phyloP scores from a whole-genome alignment of 2,113 vertebrate genomes.

The Microcebus griseorufus region DNA sequence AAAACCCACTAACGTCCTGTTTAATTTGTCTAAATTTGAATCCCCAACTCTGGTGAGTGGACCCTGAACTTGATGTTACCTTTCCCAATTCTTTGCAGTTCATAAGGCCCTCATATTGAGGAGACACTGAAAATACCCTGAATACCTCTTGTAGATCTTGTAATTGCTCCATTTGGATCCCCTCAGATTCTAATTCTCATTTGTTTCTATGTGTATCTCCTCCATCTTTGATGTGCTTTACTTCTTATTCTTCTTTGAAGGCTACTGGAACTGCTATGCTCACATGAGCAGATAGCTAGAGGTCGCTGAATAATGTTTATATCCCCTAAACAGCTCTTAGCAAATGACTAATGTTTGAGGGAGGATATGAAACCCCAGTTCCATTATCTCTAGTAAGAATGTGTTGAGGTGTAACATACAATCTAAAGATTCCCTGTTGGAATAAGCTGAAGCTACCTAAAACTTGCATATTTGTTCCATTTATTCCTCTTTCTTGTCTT shows the following conservation, averaged over 20 bases:
- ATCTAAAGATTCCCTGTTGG: not conserved
- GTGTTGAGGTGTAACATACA: not conserved
- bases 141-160: not conserved
- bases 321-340: not conserved
- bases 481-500: not conserved
- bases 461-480: not conserved
- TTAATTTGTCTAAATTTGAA: conserved; percentile 31
- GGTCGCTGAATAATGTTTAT: not conserved
- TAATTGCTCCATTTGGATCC: not conserved
- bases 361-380: not conserved
- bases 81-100: conserved; percentile 2
- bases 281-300: not conserved
- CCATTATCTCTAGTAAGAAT: conserved; percentile 2
- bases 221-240: not conserved
- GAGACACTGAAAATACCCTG: not conserved
- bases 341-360: not conserved
- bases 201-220: not conserved
- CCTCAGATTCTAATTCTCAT: not conserved
- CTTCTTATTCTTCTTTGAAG: conserved; percentile 29
- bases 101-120: not conserved
- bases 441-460: not conserved
- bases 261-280: not conserved
- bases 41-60: not conserved
- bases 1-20: not conserved
- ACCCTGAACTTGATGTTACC: not conserved